Percentiles rank a stretch among this genome's conserved stretches.
Evolutionary conservation across 2,888 invertebrate species (phyloP).

Genomic region (Nasonia oneida): DNA sequence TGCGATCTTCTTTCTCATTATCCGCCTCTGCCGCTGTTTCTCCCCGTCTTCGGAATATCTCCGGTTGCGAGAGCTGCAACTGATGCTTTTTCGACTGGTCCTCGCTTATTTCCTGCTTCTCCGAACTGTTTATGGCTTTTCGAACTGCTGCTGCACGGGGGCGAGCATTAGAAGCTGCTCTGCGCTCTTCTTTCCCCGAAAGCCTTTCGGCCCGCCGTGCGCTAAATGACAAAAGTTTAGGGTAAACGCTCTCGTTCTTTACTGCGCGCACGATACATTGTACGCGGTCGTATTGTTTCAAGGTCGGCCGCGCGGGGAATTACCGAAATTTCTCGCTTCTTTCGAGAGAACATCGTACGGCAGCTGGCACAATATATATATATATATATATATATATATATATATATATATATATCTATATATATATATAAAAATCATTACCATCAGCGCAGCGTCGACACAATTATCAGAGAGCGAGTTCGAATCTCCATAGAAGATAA

Average conservation of each 20-base stretch:
- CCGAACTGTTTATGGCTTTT: constrained; percentile 63
- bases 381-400: too few relatives aligned
- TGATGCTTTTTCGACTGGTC: constrained; percentile 43
- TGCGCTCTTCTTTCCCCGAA: constrained; percentile 54
- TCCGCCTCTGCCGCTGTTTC: constrained; percentile 49
- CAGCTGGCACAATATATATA: background rate
- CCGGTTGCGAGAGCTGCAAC: constrained; percentile 24
- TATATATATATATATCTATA: too few relatives aligned
- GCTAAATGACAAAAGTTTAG: constrained; percentile 57
- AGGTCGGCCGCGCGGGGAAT: constrained; percentile 31
- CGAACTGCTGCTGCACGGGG: constrained; percentile 34
- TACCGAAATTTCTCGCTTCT: background rate
- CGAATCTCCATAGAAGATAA: constrained; percentile 51
- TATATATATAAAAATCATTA: background rate
- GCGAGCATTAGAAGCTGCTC: constrained; percentile 53
- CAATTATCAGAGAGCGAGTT: background rate
- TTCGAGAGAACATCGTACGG: background rate
- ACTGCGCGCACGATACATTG: constrained; percentile 24
- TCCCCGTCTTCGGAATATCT: constrained; percentile 33
- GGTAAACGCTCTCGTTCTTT: constrained; percentile 36
- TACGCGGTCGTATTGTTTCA: constrained; percentile 23
- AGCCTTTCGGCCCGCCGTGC: constrained; percentile 13
- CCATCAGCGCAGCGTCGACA: background rate
- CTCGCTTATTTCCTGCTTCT: constrained; percentile 59
- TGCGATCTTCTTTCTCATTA: constrained; percentile 57